Evolutionary conservation across 2,797 vertebrate species (phyloP).

Genomic region (Anabacerthia variegaticeps): DNA sequence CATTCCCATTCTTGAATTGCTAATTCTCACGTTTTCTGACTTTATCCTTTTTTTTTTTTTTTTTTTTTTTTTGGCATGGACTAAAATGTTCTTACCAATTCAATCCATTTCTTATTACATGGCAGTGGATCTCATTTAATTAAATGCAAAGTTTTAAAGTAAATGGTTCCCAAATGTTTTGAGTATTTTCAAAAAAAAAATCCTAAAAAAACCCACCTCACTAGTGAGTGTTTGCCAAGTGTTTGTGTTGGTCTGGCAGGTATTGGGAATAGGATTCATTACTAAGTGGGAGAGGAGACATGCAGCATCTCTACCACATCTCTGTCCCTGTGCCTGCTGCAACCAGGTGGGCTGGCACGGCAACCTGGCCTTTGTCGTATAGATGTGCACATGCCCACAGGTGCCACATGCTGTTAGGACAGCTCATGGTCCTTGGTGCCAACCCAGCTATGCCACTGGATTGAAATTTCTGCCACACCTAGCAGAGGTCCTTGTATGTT

Average conservation of each 20-base stretch:
- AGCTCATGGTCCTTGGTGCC: background rate
- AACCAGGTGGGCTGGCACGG: background rate
- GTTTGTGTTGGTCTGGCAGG: slow-evolving; percentile 58
- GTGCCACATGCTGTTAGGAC: background rate
- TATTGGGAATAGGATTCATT: slow-evolving; percentile 1
- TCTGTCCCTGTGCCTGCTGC: background rate
- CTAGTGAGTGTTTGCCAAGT: slow-evolving; percentile 22
- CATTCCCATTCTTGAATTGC: background rate
- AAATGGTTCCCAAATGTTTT: slow-evolving; percentile 60
- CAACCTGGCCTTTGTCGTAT: background rate
- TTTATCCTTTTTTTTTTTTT: background rate
- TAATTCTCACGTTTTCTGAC: background rate
- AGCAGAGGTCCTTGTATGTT: background rate
- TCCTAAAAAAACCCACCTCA: background rate
- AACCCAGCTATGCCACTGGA: background rate
- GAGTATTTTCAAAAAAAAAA: background rate
- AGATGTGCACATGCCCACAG: fast-evolving
- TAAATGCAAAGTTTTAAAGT: slow-evolving; percentile 61
- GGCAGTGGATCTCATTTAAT: slow-evolving; percentile 61
- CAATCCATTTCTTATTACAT: slow-evolving; percentile 61
- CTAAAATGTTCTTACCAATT: slow-evolving; percentile 24
- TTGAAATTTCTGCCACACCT: background rate
- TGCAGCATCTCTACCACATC: background rate
- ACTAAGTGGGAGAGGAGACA: background rate
- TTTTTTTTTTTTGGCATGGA: background rate